Conservation (phyloP, 2,113 vertebrate species). For the Entomyzon cyanotis region DNA sequence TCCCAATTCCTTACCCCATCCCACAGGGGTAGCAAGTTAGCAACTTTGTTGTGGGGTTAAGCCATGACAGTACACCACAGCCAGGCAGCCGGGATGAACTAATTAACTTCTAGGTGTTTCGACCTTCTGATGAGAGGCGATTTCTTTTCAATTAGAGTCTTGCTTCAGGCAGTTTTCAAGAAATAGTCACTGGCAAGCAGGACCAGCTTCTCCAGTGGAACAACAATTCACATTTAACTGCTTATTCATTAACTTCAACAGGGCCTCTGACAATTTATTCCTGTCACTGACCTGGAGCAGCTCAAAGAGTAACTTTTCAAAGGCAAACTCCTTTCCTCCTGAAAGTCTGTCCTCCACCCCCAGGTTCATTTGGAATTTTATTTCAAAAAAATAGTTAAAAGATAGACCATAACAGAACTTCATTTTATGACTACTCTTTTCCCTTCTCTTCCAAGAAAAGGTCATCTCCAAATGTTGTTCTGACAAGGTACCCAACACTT, state of each 20-base stretch:
- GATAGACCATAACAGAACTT: background rate
- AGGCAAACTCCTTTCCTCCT: background rate
- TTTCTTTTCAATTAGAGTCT: slow-evolving; percentile 3
- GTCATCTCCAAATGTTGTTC: background rate
- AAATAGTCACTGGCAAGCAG: background rate
- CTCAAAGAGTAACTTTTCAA: background rate
- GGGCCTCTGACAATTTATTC: background rate
- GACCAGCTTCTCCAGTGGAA: slow-evolving; percentile 6
- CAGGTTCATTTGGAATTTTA: background rate
- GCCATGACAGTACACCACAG: background rate
- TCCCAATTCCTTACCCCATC: background rate
- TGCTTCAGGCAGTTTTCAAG: slow-evolving; percentile 26
- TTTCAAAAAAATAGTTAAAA: background rate
- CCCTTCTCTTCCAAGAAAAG: background rate
- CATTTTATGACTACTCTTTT: background rate
- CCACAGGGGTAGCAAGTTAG: background rate
- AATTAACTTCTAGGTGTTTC: background rate
- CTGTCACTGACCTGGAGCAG: background rate
- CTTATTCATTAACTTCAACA: background rate
- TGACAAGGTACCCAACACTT: background rate
- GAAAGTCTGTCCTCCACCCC: background rate
- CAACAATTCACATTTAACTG: slow-evolving; percentile 19
- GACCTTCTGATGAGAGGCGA: background rate
- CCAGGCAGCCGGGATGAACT: background rate
- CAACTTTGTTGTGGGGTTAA: background rate